Conservation (phyloP, 2,888 invertebrate species). For the Sisyra nigra region DNA sequence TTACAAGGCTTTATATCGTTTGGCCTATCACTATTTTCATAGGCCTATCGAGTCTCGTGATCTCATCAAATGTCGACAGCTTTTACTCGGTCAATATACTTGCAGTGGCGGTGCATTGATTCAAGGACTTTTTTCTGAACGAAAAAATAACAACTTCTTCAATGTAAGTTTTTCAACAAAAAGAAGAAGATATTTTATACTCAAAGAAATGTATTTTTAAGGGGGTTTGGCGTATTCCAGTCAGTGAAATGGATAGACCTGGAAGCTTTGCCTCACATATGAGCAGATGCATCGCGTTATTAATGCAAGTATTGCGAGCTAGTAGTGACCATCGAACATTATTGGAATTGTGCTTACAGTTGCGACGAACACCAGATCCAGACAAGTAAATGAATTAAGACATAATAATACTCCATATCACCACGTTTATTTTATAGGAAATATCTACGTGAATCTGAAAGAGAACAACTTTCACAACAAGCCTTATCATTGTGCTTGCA, state of each 20-base stretch:
- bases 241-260: constrained; percentile 77
- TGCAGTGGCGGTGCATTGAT: constrained; percentile 49
- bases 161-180: constrained; percentile 37
- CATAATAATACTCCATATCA: too few relatives aligned
- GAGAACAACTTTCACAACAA: constrained; percentile 64
- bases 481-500: constrained; percentile 59
- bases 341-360: constrained; percentile 60
- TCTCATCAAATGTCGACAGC: constrained; percentile 49
- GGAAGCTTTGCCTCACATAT: constrained; percentile 87
- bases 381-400: constrained; percentile 56
- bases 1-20: constrained; percentile 80
- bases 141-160: constrained; percentile 75
- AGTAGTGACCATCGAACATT: constrained; percentile 66
- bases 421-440: constrained; percentile 39
- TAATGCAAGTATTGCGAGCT: constrained; percentile 66
- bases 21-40: constrained; percentile 70
- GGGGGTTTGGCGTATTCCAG: constrained; percentile 86
- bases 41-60: constrained; percentile 48
- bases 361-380: constrained; percentile 65
- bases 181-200: not conserved
- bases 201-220: constrained; percentile 20
- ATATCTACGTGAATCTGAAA: constrained; percentile 72
- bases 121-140: constrained; percentile 70
- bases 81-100: constrained; percentile 51
- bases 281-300: constrained; percentile 64